phyloP scores from a whole-genome alignment of 2,113 vertebrate genomes.

The Ahaetulla prasina region DNA sequence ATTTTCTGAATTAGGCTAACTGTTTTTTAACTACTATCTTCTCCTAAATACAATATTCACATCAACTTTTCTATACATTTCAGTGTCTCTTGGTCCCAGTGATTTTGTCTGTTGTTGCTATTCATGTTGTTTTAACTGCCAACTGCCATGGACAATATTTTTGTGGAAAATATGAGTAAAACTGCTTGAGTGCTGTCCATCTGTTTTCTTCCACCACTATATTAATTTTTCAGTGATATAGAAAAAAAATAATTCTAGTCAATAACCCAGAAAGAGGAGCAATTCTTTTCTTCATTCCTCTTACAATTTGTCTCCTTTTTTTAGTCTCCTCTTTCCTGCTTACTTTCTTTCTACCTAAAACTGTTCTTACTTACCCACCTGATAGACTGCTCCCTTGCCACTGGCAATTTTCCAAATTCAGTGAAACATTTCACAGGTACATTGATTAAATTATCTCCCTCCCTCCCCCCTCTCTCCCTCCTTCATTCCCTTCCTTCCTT shows the following conservation, averaged over 20 bases:
- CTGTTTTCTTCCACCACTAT: background rate
- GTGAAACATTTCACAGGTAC: background rate
- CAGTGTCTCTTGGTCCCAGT: background rate
- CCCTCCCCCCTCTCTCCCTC: background rate
- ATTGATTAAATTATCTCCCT: background rate
- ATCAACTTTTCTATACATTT: background rate
- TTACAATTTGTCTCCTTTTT: background rate
- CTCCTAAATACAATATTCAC: background rate
- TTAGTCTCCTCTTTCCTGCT: background rate
- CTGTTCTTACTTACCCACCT: background rate
- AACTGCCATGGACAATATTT: background rate
- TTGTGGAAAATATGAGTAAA: background rate
- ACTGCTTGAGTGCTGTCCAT: background rate
- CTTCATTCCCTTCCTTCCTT: background rate
- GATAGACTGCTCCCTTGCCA: background rate
- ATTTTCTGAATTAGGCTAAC: background rate
- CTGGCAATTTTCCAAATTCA: background rate
- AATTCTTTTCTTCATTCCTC: background rate
- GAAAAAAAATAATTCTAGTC: background rate
- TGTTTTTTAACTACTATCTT: background rate
- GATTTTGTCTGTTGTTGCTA: background rate
- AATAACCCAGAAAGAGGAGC: background rate
- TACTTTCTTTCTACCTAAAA: background rate
- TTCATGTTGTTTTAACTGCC: background rate
- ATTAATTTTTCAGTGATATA: background rate